phyloP scores from a whole-genome alignment of 2,888 invertebrate genomes.

The Crematogaster levior region DNA sequence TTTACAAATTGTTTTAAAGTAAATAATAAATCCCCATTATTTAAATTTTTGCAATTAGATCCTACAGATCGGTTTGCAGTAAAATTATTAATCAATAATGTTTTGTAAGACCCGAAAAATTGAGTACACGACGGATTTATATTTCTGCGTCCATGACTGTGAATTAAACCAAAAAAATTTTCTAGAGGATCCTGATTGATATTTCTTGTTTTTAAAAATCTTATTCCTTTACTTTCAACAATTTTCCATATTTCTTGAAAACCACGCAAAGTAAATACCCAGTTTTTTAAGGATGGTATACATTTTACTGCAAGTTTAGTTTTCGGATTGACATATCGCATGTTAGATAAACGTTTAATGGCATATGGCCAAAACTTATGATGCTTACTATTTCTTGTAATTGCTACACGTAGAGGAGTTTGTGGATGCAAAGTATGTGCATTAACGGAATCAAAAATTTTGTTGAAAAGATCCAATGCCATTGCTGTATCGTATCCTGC shows the following conservation, averaged over 20 bases:
- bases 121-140: constrained; percentile 1
- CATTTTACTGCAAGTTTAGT: not conserved
- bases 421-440: constrained; percentile 4
- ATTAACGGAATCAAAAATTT: constrained; percentile 8
- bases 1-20: no score
- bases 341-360: not conserved
- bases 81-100: constrained; percentile 26
- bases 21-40: not conserved
- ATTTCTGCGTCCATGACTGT: not conserved
- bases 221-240: not conserved
- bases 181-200: constrained; percentile 19
- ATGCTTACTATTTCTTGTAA: constrained; percentile 18
- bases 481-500: not conserved
- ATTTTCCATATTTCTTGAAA: constrained; percentile 8
- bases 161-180: constrained; percentile 12
- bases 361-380: constrained; percentile 11
- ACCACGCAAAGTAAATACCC: not conserved
- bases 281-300: constrained; percentile 26
- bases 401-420: not conserved
- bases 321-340: constrained; percentile 12
- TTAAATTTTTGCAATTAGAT: not conserved
- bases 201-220: constrained; percentile 9
- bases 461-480: not conserved
- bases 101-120: constrained; percentile 3
- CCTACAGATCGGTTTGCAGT: not conserved